Evolutionary conservation across 2,888 invertebrate genomes (phyloP), one percentile per base, ranked within the genome.

Genomic region (Eupeodes latifasciatus): DNA sequence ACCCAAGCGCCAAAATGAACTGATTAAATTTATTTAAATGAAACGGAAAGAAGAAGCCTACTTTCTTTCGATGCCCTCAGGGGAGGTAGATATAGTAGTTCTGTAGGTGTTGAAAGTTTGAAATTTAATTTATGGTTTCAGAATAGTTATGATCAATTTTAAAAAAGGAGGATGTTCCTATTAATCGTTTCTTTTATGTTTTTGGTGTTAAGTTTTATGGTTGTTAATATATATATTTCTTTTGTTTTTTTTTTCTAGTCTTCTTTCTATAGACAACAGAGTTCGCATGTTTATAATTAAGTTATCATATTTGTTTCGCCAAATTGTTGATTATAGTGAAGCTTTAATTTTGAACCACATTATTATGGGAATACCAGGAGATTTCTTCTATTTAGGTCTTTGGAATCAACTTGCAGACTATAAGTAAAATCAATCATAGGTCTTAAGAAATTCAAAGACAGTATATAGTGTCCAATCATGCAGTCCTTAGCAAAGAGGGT

Each of bases 101-200:
- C 51, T 34, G 27, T 47, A 40, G 69, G 69, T 51, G 69, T 53
- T 53, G 72, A 85, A 53, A 66, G 51, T 64, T 71, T 76, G 12
- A 44, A 55, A 64, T 51, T 75, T 64, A 61, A 72, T 77, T 78
- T 72, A 77, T 71, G 57, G 57, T 36, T 81, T 66, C n/a, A 53
- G 49, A 66, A 49, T 81, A 80, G 76, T 85, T 80, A 80, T 80
- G 80, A 75, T 85, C 51, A 85, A 80, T 67, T 72, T 11, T 62
- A 62, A 47, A 78, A 64, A 57, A 36, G 53, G 71, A 51, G 49
- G 64, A 16, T 34, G 59, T 40, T 19, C 47, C 34, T 40, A 19
- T 19, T 76, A 53, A 53, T 36, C 4, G 34, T 49, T 47, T 66
- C 12, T 51, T 62, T 44, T 34, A 47, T 44, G 27, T 64, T 79